phyloP scores from a whole-genome alignment of 2,888 invertebrate species.

The Eilema caniola region DNA sequence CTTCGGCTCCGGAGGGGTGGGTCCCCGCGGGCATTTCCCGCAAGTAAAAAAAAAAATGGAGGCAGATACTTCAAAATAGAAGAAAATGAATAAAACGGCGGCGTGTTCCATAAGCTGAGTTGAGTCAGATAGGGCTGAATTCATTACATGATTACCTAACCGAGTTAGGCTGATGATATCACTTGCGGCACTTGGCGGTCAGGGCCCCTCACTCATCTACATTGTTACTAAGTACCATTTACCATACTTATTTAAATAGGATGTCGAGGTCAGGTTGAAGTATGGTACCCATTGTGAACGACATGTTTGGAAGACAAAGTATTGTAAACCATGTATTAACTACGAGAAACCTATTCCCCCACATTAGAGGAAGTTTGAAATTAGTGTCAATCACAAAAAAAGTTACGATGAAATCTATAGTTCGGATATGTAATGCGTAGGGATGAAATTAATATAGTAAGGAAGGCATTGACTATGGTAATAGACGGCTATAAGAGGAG shows the following conservation, averaged over 20 bases:
- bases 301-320: background rate
- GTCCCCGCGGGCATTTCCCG: too few relatives aligned
- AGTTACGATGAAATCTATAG: too few relatives aligned
- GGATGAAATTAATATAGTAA: too few relatives aligned
- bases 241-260: background rate
- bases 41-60: too few relatives aligned
- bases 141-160: conserved; percentile 20
- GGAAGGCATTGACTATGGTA: too few relatives aligned
- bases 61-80: background rate
- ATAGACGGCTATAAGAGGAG: too few relatives aligned
- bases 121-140: conserved; percentile 21
- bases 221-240: background rate
- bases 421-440: too few relatives aligned
- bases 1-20: too few relatives aligned
- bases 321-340: background rate
- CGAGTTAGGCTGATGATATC: conserved; percentile 20
- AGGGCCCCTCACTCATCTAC: conserved; percentile 11
- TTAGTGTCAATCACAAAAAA: too few relatives aligned
- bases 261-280: conserved; percentile 6
- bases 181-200: conserved; percentile 12
- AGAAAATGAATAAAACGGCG: background rate
- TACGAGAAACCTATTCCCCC: too few relatives aligned
- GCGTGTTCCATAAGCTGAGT: background rate
- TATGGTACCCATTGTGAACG: background rate
- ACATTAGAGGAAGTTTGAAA: too few relatives aligned